Conservation (phyloP, 2,797 vertebrate genomes). For the Vultur gryphus region DNA sequence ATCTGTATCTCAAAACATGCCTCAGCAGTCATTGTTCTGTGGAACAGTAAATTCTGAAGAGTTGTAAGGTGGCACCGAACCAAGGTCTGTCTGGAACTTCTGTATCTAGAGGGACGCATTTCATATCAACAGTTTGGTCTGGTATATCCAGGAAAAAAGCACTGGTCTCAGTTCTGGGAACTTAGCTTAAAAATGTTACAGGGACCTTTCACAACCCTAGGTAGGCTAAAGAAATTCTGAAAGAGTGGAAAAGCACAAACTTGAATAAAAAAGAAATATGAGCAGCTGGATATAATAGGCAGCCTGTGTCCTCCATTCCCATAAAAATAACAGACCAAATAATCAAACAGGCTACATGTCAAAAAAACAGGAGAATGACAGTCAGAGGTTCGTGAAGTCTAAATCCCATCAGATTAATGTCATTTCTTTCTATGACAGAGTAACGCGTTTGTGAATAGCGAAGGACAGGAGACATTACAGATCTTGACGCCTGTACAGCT, state of each 20-base stretch:
- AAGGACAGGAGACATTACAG: neutral
- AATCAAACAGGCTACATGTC: neutral
- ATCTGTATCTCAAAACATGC: neutral
- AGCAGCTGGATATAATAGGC: neutral
- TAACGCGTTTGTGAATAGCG: neutral
- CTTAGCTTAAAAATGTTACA: neutral
- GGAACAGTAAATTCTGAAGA: constrained; percentile 8
- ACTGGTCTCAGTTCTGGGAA: neutral
- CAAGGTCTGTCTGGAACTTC: neutral
- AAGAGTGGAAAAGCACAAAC: neutral
- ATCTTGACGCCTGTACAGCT: fast-evolving
- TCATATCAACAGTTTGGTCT: neutral
- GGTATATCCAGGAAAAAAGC: neutral
- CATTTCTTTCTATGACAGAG: neutral
- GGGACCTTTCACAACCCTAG: neutral
- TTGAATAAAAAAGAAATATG: neutral
- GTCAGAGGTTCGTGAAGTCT: neutral
- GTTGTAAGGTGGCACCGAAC: neutral
- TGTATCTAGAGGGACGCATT: neutral
- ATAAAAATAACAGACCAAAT: neutral
- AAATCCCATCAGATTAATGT: neutral
- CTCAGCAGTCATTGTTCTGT: neutral
- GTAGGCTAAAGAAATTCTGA: neutral
- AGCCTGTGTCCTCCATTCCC: neutral
- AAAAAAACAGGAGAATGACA: neutral